Base-by-base conservation (phyloP, 2,888 invertebrate genomes). In the Girardia tigrina region DNA sequence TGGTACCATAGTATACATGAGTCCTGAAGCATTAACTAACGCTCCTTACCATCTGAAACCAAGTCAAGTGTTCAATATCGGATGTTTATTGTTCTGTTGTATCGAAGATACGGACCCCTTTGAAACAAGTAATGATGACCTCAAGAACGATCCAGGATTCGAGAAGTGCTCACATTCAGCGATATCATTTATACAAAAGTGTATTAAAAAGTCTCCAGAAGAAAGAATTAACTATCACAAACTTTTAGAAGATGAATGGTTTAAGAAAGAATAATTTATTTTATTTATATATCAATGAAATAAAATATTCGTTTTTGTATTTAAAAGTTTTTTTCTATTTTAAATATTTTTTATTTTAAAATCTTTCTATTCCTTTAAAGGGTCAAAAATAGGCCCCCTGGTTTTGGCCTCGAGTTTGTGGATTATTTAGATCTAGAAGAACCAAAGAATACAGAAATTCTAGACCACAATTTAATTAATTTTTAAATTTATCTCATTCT, bases 51-150 rank as follows among this genome's bases (percentile, higher is more conserved):
- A 20, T 20, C n/a, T 56, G 23, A 56, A 56, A 56, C 56, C 56
- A 4, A 56, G 56, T 56, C 56, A 56, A 56, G 56, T 56, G n/a
- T 56, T 56, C n/a, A 56, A 56, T 56, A 56, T 56, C 4, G 56
- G 56, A 2, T 56, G 56, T 56, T 56, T 56, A n/a, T 56, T 56
- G 23, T 56, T 20, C 23, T 20, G n/a, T 56, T 56, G 56, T 56
- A 20, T 56, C 6, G 56, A 56, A 56, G 56, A 56, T 20, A 56
- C 6, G 4, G n/a, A 20, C n/a, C 8, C 56, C 4, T 56, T 56
- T 56, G n/a, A n/a, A n/a, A n/a, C n/a, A n/a, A n/a, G n/a, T n/a
- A 56, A 4, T 12, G 4, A 4, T 2, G 56, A 56, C 23, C n/a
- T 56, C 2, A n/a, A 56, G 23, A 56, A 56, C n/a, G 4, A 20